A percentile compares a stretch with the other conserved stretches of the same genome.
Evolutionary conservation across 2,888 invertebrate species (phyloP).

Genomic region (Suillia variegata): DNA sequence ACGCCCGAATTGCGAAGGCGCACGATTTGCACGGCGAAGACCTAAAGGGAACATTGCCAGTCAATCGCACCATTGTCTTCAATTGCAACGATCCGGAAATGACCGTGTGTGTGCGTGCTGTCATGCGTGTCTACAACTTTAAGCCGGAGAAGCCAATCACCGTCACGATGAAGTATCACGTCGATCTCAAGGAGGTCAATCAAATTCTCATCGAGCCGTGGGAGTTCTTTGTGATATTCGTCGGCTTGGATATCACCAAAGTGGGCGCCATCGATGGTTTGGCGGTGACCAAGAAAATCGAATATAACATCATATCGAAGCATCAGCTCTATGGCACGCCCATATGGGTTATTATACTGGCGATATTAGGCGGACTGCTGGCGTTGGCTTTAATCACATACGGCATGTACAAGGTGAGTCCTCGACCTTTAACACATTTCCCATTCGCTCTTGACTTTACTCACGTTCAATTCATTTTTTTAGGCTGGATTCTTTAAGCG

Average conservation of each 20-base stretch:
- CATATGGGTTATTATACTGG: constrained; percentile 62
- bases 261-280: constrained; percentile 45
- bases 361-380: constrained; percentile 60
- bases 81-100: constrained; percentile 56
- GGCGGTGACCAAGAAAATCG: constrained; percentile 47
- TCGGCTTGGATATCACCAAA: constrained; percentile 48
- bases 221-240: constrained; percentile 58
- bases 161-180: constrained; percentile 50
- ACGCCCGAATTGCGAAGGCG: constrained; percentile 49
- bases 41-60: constrained; percentile 51
- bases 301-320: constrained; percentile 60
- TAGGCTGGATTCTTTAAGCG: constrained; percentile 64
- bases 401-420: constrained; percentile 55
- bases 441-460: too few relatives aligned
- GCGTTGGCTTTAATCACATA: constrained; percentile 58
- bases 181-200: constrained; percentile 58
- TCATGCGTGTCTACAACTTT: constrained; percentile 53
- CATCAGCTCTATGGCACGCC: constrained; percentile 51
- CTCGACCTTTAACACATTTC: too few relatives aligned
- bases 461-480: too few relatives aligned
- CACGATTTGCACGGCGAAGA: constrained; percentile 53
- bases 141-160: constrained; percentile 50
- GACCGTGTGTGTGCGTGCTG: constrained; percentile 54
- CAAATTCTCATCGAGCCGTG: constrained; percentile 58
- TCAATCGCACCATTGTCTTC: constrained; percentile 60